Conservation (phyloP, 1,140 invertebrate species). For the Drosophila seguyi region DNA sequence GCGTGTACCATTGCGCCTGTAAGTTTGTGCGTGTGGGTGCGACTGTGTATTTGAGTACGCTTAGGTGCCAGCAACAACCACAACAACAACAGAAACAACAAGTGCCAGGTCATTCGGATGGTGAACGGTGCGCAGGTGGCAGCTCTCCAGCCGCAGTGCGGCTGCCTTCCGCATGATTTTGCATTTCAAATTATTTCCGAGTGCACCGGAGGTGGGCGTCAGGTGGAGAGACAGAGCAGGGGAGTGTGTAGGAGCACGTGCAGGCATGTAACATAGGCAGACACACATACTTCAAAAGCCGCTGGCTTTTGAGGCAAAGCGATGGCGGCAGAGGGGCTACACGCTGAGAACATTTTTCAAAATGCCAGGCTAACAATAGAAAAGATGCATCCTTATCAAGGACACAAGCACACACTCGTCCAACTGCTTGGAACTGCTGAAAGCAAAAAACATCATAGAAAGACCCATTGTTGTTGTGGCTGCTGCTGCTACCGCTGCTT, state of each 20-base stretch:
- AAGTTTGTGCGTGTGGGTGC: conserved; percentile 3
- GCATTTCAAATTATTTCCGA: conserved; percentile 80
- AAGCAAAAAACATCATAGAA: conserved; percentile 49
- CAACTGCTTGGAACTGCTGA: conserved; percentile 50
- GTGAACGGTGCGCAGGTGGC: conserved; percentile 46
- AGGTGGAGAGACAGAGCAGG: neutral
- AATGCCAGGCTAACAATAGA: conserved; percentile 83
- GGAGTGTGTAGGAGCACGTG: conserved; percentile 39
- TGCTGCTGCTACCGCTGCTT: conserved; percentile 48
- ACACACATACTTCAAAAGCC: conserved; percentile 70
- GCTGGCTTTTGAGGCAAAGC: conserved; percentile 55
- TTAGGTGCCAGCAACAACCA: conserved; percentile 27
- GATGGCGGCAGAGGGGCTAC: conserved; percentile 15
- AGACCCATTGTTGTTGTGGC: conserved; percentile 19
- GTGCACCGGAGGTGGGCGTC: conserved; percentile 28
- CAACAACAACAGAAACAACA: conserved; percentile 39
- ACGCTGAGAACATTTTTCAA: conserved; percentile 67
- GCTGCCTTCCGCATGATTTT: conserved; percentile 79
- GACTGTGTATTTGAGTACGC: conserved; percentile 20
- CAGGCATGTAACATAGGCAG: conserved; percentile 54
- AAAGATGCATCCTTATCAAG: conserved; percentile 83
- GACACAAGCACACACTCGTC: conserved; percentile 54
- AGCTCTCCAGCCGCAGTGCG: conserved; percentile 61
- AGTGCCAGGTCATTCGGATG: conserved; percentile 27
- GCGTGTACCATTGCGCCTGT: conserved; percentile 11